These are phyloP conservation scores for Datnioides undecimradiatus DNA, from an alignment of 2,113 vertebrate genomes.

Conservation along the genomic window DNA sequence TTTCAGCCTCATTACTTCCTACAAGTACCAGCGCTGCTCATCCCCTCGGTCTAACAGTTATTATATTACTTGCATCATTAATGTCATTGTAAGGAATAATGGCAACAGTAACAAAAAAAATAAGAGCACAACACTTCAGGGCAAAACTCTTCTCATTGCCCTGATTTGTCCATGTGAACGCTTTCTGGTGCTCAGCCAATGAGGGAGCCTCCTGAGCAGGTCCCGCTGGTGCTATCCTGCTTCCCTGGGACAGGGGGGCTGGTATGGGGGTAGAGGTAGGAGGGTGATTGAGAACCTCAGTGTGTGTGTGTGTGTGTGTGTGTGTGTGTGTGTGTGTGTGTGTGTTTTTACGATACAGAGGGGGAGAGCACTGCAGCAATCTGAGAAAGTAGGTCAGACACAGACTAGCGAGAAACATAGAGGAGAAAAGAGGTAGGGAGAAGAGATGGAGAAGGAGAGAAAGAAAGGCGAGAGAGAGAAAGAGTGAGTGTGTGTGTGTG, in stretches of 20 bases:
- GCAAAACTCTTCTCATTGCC: conserved; percentile 40
- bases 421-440: conserved; percentile 66
- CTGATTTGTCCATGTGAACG: conserved; percentile 53
- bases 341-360: conserved; percentile 68
- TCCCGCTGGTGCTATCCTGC: conserved; percentile 63
- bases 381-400: conserved; percentile 82
- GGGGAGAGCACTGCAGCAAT: conserved; percentile 80
- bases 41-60: background rate
- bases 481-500: background rate
- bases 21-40: background rate
- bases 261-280: conserved; percentile 39
- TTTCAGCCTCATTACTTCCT: background rate
- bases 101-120: conserved; percentile 15
- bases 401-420: conserved; percentile 65
- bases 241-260: conserved; percentile 55
- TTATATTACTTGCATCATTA: conserved; percentile 24
- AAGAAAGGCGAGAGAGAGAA: conserved; percentile 14
- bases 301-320: conserved; percentile 36
- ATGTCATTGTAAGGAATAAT: conserved; percentile 23
- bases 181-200: conserved; percentile 57
- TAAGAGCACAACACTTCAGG: conserved; percentile 35
- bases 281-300: conserved; percentile 64
- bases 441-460: conserved; percentile 28
- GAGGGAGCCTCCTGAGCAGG: conserved; percentile 46
- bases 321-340: conserved; percentile 38